These are phyloP conservation scores for Naja naja DNA, from an alignment of 2,113 vertebrate genomes.

Conservation along the genomic window DNA sequence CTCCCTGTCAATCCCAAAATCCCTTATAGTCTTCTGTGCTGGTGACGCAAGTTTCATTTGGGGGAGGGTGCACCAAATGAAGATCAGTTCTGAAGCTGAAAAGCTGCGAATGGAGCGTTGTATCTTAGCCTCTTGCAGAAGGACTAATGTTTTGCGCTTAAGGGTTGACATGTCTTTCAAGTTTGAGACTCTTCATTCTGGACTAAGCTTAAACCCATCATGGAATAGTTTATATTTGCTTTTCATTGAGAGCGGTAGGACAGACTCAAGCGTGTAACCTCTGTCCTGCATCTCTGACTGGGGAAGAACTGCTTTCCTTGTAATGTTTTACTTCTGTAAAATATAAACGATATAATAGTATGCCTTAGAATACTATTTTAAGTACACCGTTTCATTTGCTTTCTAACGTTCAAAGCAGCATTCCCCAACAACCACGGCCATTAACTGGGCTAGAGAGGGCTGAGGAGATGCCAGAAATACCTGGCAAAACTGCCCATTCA, in stretches of 20 bases:
- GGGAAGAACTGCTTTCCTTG: neutral
- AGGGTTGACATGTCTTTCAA: neutral
- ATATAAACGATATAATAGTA: neutral
- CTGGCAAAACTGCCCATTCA: neutral
- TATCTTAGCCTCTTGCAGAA: neutral
- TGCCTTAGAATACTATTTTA: neutral
- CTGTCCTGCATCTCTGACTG: no score
- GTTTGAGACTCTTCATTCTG: neutral
- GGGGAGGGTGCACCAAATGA: neutral
- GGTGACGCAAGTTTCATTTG: neutral
- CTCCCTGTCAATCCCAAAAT: neutral
- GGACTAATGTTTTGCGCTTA: neutral
- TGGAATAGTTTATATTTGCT: neutral
- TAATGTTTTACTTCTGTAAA: neutral
- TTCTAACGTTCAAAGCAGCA: neutral
- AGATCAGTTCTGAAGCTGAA: neutral
- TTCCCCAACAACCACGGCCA: neutral
- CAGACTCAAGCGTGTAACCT: neutral
- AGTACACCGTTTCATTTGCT: neutral
- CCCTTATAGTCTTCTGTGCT: neutral
- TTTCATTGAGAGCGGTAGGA: neutral
- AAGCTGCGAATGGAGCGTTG: rapidly evolving
- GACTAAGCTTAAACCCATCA: neutral
- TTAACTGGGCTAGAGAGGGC: neutral
- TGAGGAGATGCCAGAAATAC: neutral